Conservation (phyloP, 2,888 invertebrate species). For the Ecliptopera silaceata region DNA sequence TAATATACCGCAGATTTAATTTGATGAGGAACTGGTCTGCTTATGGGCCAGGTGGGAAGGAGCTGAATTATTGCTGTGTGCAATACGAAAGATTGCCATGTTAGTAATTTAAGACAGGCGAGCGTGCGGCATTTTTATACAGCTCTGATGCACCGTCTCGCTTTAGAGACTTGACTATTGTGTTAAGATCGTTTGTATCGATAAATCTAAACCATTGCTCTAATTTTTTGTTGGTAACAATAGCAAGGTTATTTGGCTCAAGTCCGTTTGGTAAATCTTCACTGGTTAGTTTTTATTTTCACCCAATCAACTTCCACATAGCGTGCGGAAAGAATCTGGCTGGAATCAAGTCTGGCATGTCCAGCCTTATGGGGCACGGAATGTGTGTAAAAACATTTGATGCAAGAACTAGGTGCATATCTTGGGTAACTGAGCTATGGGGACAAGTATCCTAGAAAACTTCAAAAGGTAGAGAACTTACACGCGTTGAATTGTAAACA, state of each 20-base stretch:
- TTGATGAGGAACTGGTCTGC: constrained; percentile 49
- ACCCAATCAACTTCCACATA: constrained; percentile 5
- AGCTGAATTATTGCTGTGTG: constrained; percentile 12
- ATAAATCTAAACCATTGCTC: no score
- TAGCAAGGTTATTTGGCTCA: not conserved
- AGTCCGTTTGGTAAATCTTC: not conserved
- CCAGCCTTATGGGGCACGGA: constrained; percentile 7
- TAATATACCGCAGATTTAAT: constrained; percentile 45
- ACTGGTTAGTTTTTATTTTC: not conserved
- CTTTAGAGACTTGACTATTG: no score
- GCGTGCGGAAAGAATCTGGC: constrained; percentile 8
- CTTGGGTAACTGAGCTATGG: constrained; percentile 11
- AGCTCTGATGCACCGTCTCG: no score
- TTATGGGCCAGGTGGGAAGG: constrained; percentile 22
- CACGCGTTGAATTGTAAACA: not conserved
- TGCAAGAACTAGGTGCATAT: constrained; percentile 19
- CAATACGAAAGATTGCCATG: constrained; percentile 6
- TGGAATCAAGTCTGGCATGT: constrained; percentile 14
- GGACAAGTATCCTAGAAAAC: constrained; percentile 16
- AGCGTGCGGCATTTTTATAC: not conserved
- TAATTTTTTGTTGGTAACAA: not conserved
- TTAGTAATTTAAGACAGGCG: not conserved
- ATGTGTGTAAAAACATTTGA: constrained; percentile 20
- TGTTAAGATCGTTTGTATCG: no score
- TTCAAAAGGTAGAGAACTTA: constrained; percentile 4